A percentile compares a stretch with the other conserved stretches of the same genome.
Conservation (phyloP, 1,140 invertebrate genomes). For the Arion vulgaris region DNA sequence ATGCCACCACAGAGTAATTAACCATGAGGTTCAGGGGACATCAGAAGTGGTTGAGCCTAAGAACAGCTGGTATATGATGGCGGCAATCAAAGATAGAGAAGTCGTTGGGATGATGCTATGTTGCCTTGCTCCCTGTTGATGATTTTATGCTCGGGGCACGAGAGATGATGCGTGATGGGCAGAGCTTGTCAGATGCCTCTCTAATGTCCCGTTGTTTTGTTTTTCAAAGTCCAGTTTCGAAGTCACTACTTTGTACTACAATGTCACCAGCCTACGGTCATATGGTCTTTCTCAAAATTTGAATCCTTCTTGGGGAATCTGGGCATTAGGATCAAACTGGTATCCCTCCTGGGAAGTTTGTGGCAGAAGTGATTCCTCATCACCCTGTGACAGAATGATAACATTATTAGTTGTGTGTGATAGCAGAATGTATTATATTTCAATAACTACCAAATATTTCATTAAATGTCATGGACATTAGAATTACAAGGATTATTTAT, state of each 20-base stretch:
- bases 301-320: conserved; percentile 85
- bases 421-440: too few relatives aligned
- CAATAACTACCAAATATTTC: too few relatives aligned
- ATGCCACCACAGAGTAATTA: not conserved
- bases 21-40: not conserved
- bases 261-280: conserved; percentile 11
- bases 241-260: conserved; percentile 35
- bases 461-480: too few relatives aligned
- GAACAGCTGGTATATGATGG: not conserved
- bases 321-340: conserved; percentile 87
- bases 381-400: conserved; percentile 76
- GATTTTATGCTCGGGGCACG: not conserved
- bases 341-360: conserved; percentile 82
- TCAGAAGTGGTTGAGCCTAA: not conserved
- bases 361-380: conserved; percentile 84
- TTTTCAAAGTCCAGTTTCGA: not conserved
- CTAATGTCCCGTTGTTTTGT: not conserved
- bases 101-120: not conserved
- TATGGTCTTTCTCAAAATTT: conserved; percentile 77
- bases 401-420: too few relatives aligned
- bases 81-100: not conserved
- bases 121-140: not conserved
- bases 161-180: not conserved
- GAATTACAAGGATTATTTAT: too few relatives aligned
- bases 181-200: not conserved